Conservation (phyloP, 2,888 invertebrate species). For the Eupithecia subumbrata region DNA sequence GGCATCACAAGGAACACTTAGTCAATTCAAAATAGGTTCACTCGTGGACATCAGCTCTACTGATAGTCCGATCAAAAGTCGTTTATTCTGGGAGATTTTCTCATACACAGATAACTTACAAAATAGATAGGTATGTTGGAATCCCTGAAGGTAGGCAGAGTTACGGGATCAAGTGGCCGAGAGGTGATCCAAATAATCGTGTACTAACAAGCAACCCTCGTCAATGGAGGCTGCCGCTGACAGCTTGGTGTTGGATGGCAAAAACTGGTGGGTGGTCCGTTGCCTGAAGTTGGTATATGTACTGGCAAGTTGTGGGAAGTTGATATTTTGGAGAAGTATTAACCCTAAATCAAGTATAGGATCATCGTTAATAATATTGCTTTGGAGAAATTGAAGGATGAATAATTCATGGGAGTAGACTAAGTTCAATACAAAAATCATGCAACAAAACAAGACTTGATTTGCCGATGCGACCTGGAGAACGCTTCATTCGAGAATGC, state of each 20-base stretch:
- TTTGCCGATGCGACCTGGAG: too few species aligned
- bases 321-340: background rate
- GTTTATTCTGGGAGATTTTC: background rate
- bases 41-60: background rate
- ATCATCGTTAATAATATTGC: too few species aligned
- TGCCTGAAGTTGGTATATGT: background rate
- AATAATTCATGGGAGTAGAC: too few species aligned
- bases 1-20: background rate
- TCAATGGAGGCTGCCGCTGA: conserved; percentile 67
- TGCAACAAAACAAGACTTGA: too few species aligned
- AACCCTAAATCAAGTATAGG: too few species aligned
- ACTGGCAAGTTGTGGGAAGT: conserved; percentile 14
- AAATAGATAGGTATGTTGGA: conserved; percentile 28
- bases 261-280: conserved; percentile 40
- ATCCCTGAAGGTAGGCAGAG: conserved; percentile 44
- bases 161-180: conserved; percentile 56
- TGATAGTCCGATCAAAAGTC: conserved; percentile 2
- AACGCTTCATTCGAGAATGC: too few species aligned
- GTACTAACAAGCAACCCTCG: conserved; percentile 68
- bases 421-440: too few species aligned
- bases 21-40: too few species aligned
- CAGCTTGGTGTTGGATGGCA: conserved; percentile 54
- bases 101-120: conserved; percentile 1
- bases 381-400: too few species aligned
- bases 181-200: conserved; percentile 69